Conservation (phyloP, 2,888 invertebrate species). For the Aphidoletes aphidimyza region DNA sequence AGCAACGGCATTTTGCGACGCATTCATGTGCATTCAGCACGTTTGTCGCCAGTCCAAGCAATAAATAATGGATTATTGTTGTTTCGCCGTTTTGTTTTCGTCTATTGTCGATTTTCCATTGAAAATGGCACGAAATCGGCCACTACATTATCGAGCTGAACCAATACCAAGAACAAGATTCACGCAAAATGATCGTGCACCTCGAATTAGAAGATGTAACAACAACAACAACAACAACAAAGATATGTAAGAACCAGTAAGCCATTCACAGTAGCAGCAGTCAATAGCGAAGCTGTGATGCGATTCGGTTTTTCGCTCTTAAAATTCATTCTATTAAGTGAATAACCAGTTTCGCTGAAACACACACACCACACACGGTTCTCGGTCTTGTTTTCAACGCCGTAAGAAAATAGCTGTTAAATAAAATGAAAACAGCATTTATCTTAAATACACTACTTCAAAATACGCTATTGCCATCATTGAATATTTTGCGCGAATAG, state of each 20-base stretch:
- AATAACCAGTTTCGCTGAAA: constrained; percentile 5
- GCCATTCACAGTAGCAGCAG: no score
- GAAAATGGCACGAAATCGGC: no score
- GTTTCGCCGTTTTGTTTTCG: background rate
- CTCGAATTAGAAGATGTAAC: background rate
- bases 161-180: constrained; percentile 28
- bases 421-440: constrained; percentile 28
- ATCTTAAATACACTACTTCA: background rate
- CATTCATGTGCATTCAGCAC: constrained; percentile 33
- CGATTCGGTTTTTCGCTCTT: background rate
- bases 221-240: background rate
- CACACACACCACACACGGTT: no score
- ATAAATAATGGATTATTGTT: constrained; percentile 39
- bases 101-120: constrained; percentile 16
- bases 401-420: background rate
- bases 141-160: background rate
- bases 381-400: background rate
- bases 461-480: no score
- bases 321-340: constrained; percentile 33
- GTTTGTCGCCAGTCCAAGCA: background rate
- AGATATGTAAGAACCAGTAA: background rate
- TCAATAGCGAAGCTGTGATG: background rate
- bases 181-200: background rate
- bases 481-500: background rate
- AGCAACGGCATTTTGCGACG: background rate